phyloP scores from a whole-genome alignment of 2,888 invertebrate genomes.

The Pseudococcus longispinus region DNA sequence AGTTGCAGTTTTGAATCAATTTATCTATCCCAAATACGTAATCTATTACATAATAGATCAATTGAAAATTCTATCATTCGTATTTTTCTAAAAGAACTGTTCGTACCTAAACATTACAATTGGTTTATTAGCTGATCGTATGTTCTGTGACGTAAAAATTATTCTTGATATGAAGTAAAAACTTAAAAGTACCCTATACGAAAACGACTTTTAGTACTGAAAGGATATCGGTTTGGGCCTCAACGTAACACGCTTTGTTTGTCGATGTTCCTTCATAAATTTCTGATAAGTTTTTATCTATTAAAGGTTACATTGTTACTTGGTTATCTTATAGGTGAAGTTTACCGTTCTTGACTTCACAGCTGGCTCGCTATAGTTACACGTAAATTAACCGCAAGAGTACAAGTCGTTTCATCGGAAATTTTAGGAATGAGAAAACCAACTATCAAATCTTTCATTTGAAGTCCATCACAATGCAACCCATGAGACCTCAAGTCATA shows the following conservation, averaged over 20 bases:
- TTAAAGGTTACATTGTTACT: constrained; percentile 8
- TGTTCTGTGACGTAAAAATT: too few species aligned
- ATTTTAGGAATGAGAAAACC: constrained; percentile 9
- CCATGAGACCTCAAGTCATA: background rate
- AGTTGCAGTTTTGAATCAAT: too few species aligned
- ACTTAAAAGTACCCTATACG: too few species aligned
- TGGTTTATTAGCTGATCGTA: too few species aligned
- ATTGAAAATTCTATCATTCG: too few species aligned
- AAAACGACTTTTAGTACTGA: background rate
- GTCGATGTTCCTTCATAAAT: background rate
- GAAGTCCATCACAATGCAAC: background rate
- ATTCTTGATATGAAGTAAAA: too few species aligned
- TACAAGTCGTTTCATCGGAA: background rate
- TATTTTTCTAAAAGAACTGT: too few species aligned
- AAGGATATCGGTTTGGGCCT: background rate
- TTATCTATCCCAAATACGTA: too few species aligned
- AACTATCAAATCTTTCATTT: background rate
- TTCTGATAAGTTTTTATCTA: background rate
- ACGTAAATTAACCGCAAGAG: background rate
- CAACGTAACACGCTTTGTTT: background rate
- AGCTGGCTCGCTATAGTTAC: background rate
- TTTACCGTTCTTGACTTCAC: background rate
- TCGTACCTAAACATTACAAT: too few species aligned
- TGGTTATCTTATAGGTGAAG: constrained; percentile 27
- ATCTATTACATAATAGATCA: too few species aligned